Evolutionary conservation across 1,140 invertebrate species (phyloP), one percentile per base, ranked within the genome.

Genomic region (Nasonia giraulti): DNA sequence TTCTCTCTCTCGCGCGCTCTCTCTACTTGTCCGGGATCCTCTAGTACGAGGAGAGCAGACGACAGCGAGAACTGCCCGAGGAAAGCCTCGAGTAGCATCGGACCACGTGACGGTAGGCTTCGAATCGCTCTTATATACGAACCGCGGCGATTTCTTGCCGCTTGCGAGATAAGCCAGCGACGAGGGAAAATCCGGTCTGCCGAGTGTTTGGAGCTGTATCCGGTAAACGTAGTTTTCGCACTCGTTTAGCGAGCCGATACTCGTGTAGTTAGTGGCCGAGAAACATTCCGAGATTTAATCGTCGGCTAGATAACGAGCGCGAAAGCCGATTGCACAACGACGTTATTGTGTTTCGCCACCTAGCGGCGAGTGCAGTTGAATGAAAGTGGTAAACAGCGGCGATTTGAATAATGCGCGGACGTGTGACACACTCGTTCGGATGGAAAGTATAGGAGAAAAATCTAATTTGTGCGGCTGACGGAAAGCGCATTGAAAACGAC

Each of bases 81-180:
- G 40, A 33, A 20, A 33, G 8, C 11, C 62, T 44, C 44, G 79
- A 81, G 79, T 73, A 44, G 73, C 79, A 81, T 81, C 79, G 79
- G 68, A 81, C 79, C 68, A 81, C 79, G 14, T n/a, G 20, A 4
- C 2, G 7, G 0, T 1, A 69, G 3, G 3, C 33, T 10, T 27
- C 55, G 78, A 12, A 8, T 2, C 66, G 14, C 40, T 68, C 79
- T 81, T 81, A 81, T 81, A 81, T 81, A 81, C 40, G 27, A 50
- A 81, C 23, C 14, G 20, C 23, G 1, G n/a, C 3, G n/a, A n/a
- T 81, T 27, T 27, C 17, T 17, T 0, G 2, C 37, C 79, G 44
- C 79, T 81, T 50, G 79, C 79, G 79, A 33, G 79, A 66, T 40
- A n/a, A 12, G 27, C 6, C 6, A 4, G 55, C 27, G 68, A 33